These are phyloP conservation scores for Gila orcuttii DNA, from an alignment of 2,113 vertebrate genomes.

Conservation along the genomic window DNA sequence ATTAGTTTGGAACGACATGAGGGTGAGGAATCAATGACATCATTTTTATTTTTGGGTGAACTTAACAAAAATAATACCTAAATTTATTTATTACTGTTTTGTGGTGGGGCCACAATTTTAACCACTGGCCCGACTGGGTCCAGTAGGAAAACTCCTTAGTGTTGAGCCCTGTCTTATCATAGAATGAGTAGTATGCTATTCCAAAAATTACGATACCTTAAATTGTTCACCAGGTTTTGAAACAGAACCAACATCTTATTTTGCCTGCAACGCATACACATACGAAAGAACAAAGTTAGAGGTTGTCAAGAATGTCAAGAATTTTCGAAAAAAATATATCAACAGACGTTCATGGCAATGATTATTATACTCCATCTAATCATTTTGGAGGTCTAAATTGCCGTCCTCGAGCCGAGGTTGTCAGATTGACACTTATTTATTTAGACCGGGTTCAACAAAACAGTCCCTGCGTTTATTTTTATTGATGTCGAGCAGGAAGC, in stretches of 20 bases:
- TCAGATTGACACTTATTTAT: constrained; percentile 45
- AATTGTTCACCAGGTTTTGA: background rate
- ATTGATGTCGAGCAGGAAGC: constrained; percentile 45
- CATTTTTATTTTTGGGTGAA: no score
- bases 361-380: constrained; percentile 22
- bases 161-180: no score
- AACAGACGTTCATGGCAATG: background rate
- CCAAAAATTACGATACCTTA: background rate
- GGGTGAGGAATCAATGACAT: no score
- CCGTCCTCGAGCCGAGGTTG: background rate
- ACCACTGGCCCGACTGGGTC: no score
- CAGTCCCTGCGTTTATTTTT: constrained; percentile 47
- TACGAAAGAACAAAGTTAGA: background rate
- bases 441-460: constrained; percentile 30
- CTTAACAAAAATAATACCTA: no score
- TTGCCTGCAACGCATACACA: background rate
- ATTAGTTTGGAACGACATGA: no score
- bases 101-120: no score
- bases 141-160: no score
- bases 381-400: constrained; percentile 11
- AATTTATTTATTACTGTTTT: no score
- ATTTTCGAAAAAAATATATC: constrained; percentile 22
- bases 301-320: background rate
- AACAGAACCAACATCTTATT: background rate
- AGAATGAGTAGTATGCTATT: background rate